Conservation (phyloP, 1,140 invertebrate genomes). For the Trialeurodes vaporariorum region DNA sequence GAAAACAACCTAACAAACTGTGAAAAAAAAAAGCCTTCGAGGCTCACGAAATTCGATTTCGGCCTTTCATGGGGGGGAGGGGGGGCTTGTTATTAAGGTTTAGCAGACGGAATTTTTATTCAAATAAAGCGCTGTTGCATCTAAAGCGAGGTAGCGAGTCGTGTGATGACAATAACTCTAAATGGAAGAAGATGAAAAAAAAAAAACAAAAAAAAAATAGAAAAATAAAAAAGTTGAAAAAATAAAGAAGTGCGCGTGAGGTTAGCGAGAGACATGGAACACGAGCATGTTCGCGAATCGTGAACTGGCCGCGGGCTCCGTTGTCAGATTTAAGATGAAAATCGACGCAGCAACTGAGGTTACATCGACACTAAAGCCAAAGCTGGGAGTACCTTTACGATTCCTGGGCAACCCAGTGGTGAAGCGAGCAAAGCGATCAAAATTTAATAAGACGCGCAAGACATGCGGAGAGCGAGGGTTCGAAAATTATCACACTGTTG, state of each 20-base stretch:
- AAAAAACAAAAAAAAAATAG: neutral
- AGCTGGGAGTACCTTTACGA: no score
- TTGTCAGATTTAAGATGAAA: no score
- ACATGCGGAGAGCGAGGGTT: neutral
- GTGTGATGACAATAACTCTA: neutral
- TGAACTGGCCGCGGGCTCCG: neutral
- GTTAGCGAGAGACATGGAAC: neutral
- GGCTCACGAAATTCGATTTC: no score
- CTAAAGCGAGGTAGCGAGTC: neutral
- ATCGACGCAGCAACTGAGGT: no score
- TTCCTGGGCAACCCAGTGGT: no score
- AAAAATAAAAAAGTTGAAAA: neutral
- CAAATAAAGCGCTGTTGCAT: neutral
- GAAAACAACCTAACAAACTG: no score
- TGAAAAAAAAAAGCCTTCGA: no score
- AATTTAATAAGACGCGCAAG: neutral
- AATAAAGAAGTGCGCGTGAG: neutral
- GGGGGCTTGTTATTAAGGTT: no score
- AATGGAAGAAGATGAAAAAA: neutral
- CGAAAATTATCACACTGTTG: no score
- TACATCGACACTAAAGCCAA: no score
- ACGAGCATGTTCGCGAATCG: neutral
- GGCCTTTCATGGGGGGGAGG: no score
- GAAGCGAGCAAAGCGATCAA: neutral
- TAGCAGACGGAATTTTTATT: neutral